These are phyloP conservation scores for Umimayanthus chanpuru DNA, from an alignment of 92 coral and sea anemone genomes.

Conservation along the genomic window DNA sequence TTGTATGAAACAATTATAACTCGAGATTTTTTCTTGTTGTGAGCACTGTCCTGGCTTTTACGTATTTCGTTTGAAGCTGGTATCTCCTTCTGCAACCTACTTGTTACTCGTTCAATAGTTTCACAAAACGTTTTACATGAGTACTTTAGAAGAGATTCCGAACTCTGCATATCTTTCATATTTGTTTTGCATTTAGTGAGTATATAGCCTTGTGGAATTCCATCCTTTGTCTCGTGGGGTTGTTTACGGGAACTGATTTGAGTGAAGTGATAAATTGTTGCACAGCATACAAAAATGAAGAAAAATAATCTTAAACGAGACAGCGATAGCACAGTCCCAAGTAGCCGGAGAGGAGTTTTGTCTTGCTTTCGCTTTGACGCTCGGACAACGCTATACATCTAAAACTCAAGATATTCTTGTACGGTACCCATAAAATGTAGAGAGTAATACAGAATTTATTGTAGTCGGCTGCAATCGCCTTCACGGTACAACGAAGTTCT, in stretches of 20 bases:
- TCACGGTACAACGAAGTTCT: no score
- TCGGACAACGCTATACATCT: constrained; percentile 11
- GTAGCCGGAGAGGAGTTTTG: neutral
- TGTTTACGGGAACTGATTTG: neutral
- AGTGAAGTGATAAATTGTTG: neutral
- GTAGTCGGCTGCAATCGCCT: no score
- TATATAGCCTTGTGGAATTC: neutral
- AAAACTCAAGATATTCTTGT: neutral
- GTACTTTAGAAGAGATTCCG: neutral
- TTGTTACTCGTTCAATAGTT: constrained; percentile 6
- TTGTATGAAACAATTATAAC: constrained; percentile 58
- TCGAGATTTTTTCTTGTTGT: constrained; percentile 20
- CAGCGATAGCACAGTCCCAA: no score
- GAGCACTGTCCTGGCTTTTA: neutral
- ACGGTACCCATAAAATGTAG: neutral
- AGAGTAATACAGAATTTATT: neutral
- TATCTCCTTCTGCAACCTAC: neutral
- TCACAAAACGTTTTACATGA: constrained; percentile 5
- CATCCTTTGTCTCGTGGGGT: neutral
- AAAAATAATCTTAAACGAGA: neutral
- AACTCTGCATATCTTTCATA: neutral
- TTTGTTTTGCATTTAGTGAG: neutral
- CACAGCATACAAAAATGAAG: neutral
- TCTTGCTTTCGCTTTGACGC: constrained; percentile 3
- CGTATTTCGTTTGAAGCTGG: neutral